Evolutionary conservation across 2,797 vertebrate species (phyloP).

Genomic region (Acanthornis magna): DNA sequence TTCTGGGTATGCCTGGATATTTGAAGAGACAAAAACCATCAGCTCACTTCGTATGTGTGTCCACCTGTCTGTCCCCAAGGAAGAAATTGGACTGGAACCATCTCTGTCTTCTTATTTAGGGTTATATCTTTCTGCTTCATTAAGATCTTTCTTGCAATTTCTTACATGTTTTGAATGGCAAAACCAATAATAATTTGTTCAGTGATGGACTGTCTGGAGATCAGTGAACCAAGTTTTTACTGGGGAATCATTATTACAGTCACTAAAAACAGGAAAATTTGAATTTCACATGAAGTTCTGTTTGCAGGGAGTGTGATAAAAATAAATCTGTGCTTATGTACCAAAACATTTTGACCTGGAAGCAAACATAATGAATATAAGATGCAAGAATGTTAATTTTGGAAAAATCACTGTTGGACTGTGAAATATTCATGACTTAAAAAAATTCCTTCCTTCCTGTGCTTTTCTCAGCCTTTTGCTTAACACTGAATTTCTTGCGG

Average conservation of each 20-base stretch:
- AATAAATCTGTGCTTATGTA: neutral
- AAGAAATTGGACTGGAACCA: neutral
- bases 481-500: neutral
- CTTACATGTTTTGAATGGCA: neutral
- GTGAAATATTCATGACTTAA: neutral
- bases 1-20: neutral
- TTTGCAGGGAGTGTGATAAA: neutral
- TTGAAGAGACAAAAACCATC: neutral
- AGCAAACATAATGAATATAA: neutral
- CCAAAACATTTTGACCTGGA: constrained; percentile 42
- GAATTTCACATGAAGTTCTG: constrained; percentile 7
- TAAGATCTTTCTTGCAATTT: neutral
- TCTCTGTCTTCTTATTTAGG: neutral
- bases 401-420: constrained; percentile 1
- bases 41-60: neutral
- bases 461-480: constrained; percentile 20
- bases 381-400: constrained; percentile 25
- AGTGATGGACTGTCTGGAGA: neutral
- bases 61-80: neutral
- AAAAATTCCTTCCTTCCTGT: constrained; percentile 23
- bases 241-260: neutral
- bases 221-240: neutral
- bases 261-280: neutral
- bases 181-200: neutral
- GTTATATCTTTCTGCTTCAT: neutral